These are phyloP conservation scores for Drosophila dunni DNA, from an alignment of 1,140 invertebrate genomes.

Conservation along the genomic window DNA sequence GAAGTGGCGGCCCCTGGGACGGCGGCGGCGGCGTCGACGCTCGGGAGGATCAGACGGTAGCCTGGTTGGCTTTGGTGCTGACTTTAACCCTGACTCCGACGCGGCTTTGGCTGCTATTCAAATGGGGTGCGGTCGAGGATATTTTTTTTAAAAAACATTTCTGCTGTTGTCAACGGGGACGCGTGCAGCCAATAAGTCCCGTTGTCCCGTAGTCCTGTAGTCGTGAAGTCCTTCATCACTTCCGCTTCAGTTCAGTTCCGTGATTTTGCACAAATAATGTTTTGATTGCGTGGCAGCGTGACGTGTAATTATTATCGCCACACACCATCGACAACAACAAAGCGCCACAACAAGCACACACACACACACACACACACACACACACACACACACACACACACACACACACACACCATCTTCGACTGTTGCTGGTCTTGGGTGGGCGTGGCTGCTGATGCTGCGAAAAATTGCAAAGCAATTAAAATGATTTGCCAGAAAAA, in stretches of 20 bases:
- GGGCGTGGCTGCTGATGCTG: slow-evolving; percentile 49
- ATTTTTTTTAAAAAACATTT: slow-evolving; percentile 72
- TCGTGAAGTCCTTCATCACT: slow-evolving; percentile 79
- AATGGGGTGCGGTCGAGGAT: slow-evolving; percentile 45
- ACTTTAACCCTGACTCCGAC: slow-evolving; percentile 9
- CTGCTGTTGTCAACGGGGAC: slow-evolving; percentile 41
- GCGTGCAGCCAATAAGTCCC: slow-evolving; percentile 83
- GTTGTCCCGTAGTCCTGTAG: slow-evolving; percentile 61
- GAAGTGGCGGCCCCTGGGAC: slow-evolving; percentile 51
- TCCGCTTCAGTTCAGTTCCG: slow-evolving; percentile 84
- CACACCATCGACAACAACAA: slow-evolving; percentile 72
- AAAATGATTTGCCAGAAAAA: slow-evolving; percentile 62
- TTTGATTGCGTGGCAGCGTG: slow-evolving; percentile 84
- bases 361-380: slow-evolving; percentile 1
- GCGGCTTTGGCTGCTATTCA: slow-evolving; percentile 54
- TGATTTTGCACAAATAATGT: slow-evolving; percentile 84
- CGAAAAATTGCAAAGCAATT: slow-evolving; percentile 63
- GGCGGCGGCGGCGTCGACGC: neutral
- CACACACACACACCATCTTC: neutral
- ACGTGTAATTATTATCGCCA: slow-evolving; percentile 84
- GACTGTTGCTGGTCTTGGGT: slow-evolving; percentile 18
- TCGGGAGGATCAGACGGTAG: slow-evolving; percentile 14
- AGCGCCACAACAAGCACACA: slow-evolving; percentile 20
- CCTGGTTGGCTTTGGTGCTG: slow-evolving; percentile 7
- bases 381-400: neutral